Conservation (phyloP, 2,888 invertebrate genomes). For the Gymnocheta viridis region DNA sequence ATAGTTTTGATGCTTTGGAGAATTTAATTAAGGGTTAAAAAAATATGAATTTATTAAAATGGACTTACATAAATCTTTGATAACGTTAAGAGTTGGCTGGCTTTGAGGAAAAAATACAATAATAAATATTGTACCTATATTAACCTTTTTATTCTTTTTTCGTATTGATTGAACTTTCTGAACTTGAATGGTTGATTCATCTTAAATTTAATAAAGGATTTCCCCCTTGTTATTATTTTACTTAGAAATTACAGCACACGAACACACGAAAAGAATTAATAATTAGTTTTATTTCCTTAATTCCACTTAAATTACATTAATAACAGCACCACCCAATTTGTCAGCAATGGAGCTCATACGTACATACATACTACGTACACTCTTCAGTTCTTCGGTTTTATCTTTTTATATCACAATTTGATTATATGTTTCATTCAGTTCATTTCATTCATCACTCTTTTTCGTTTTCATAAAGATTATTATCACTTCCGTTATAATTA, state of each 20-base stretch:
- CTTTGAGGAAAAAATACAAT: neutral
- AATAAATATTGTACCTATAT: too few relatives aligned
- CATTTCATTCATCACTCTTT: slow-evolving; percentile 35
- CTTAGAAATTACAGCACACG: neutral
- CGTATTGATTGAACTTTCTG: neutral
- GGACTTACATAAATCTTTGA: neutral
- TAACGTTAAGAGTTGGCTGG: neutral
- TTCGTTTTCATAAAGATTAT: slow-evolving; percentile 62
- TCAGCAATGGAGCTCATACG: neutral
- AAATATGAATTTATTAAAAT: neutral
- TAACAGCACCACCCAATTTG: slow-evolving; percentile 38
- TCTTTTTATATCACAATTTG: slow-evolving; percentile 42
- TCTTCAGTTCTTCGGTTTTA: neutral
- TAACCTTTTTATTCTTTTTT: neutral
- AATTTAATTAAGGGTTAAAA: neutral
- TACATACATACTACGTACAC: neutral
- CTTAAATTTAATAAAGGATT: slow-evolving; percentile 1
- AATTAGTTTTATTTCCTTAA: slow-evolving; percentile 31
- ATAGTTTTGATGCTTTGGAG: neutral
- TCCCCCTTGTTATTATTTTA: neutral
- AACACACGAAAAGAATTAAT: neutral
- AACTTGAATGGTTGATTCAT: neutral
- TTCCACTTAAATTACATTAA: slow-evolving; percentile 48
- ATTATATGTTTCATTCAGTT: slow-evolving; percentile 52
- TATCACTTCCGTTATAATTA: slow-evolving; percentile 71